phyloP scores from a whole-genome alignment of 2,888 invertebrate species.

The Oegoconia quadripuncta region DNA sequence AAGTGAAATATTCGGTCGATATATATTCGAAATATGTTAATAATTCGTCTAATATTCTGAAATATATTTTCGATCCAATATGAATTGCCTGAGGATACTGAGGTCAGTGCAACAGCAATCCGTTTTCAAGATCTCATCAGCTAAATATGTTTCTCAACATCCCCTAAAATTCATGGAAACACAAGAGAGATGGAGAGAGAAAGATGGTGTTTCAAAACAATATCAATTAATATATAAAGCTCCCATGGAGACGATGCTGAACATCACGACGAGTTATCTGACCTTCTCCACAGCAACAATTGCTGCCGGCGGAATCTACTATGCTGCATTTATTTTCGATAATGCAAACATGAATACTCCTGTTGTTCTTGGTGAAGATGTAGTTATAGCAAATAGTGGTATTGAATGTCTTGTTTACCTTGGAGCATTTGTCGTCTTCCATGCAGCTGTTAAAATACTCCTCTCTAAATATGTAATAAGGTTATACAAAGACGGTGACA shows the following conservation, averaged over 20 bases:
- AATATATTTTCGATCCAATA: constrained; percentile 22
- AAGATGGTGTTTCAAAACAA: constrained; percentile 48
- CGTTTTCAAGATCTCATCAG: constrained; percentile 30
- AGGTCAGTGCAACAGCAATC: constrained; percentile 26
- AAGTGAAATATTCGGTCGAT: too few species aligned
- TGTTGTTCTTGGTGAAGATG: constrained; percentile 46
- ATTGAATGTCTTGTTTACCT: constrained; percentile 55
- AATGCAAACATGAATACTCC: constrained; percentile 45
- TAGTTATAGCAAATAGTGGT: constrained; percentile 60
- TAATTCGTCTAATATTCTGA: too few species aligned
- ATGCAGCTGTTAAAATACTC: constrained; percentile 52
- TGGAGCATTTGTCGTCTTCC: constrained; percentile 52
- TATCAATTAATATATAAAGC: constrained; percentile 69
- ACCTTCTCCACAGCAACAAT: constrained; percentile 48
- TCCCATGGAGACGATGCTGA: constrained; percentile 56
- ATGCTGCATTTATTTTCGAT: constrained; percentile 49
- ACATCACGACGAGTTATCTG: constrained; percentile 48
- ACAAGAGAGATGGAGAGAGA: constrained; percentile 53
- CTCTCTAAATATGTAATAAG: constrained; percentile 62
- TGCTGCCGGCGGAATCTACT: constrained; percentile 42
- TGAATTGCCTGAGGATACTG: constrained; percentile 48
- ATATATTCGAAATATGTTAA: too few species aligned
- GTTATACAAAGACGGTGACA: constrained; percentile 61
- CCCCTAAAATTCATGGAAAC: constrained; percentile 54
- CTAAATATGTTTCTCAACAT: constrained; percentile 42